Conservation (phyloP, 30 jellyfish, hydroid and myxozoan species). For the Turritopsis dohrnii region DNA sequence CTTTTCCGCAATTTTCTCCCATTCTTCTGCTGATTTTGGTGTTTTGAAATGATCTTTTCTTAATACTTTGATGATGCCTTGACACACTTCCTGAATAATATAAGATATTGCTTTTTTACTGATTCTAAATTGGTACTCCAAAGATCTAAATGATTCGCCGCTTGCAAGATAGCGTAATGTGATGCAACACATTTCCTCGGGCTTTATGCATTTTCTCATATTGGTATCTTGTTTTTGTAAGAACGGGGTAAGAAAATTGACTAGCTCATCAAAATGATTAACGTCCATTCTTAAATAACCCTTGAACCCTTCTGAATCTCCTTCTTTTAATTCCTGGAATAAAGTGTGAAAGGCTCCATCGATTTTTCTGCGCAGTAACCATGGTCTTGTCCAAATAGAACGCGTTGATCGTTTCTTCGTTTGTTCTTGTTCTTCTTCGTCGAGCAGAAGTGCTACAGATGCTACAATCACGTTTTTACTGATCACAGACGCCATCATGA, state of each 20-base stretch:
- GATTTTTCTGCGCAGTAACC: constrained; percentile 43
- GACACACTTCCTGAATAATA: constrained; percentile 1
- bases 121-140: constrained; percentile 22
- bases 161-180: constrained; percentile 27
- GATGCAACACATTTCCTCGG: constrained; percentile 34
- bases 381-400: constrained; percentile 52
- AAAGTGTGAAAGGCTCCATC: constrained; percentile 43
- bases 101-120: constrained; percentile 3
- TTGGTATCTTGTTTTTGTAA: constrained; percentile 22
- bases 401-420: constrained; percentile 33
- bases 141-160: constrained; percentile 35
- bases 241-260: constrained; percentile 24
- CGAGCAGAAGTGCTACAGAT: constrained; percentile 42
- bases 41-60: constrained; percentile 22
- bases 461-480: constrained; percentile 30
- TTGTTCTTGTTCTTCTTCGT: constrained; percentile 43
- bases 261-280: constrained; percentile 45
- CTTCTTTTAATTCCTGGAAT: constrained; percentile 41
- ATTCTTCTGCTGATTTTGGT: constrained; percentile 35
- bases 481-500: not conserved
- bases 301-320: constrained; percentile 26
- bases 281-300: constrained; percentile 43
- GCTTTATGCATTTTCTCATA: constrained; percentile 21
- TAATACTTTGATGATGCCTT: not conserved
- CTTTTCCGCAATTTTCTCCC: constrained; percentile 31